phyloP scores from a whole-genome alignment of 2,113 vertebrate genomes.

The Python bivittatus region DNA sequence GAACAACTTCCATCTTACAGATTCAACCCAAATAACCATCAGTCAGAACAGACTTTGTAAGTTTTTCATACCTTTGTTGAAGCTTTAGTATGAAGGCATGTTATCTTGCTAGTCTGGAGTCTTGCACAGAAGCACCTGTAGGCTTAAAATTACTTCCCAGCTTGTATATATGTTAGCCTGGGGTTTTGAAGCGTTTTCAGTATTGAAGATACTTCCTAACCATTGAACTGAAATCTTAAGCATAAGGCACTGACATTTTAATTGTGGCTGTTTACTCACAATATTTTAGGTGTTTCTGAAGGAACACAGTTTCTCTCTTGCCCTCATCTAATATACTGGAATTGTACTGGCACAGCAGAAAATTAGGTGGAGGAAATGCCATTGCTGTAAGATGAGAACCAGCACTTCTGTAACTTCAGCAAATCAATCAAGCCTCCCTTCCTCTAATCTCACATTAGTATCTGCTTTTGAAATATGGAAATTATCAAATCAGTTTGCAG shows the following conservation, averaged over 20 bases:
- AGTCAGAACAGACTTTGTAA: conserved; percentile 97
- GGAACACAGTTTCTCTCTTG: not conserved
- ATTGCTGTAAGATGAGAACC: not conserved
- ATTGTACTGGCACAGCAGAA: not conserved
- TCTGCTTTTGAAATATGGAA: not conserved
- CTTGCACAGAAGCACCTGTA: not conserved
- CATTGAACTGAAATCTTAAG: not conserved
- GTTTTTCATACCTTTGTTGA: conserved; percentile 54
- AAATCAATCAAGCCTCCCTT: not conserved
- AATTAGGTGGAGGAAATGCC: not conserved
- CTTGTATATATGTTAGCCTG: not conserved
- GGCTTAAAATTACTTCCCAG: not conserved
- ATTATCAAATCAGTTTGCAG: not conserved
- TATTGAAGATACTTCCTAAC: not conserved
- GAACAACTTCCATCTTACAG: conserved; percentile 97
- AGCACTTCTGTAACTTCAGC: not conserved
- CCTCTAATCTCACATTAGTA: not conserved
- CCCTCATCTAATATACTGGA: not conserved
- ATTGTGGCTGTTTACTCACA: not conserved
- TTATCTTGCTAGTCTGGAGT: not conserved
- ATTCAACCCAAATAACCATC: conserved; percentile 97
- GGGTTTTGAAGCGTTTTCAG: not conserved
- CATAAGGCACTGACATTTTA: not conserved
- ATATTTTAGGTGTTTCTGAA: not conserved
- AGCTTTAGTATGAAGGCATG: not conserved